Base-by-base conservation (phyloP, 2,113 vertebrate species). In the Acrocephalus arundinaceus region DNA sequence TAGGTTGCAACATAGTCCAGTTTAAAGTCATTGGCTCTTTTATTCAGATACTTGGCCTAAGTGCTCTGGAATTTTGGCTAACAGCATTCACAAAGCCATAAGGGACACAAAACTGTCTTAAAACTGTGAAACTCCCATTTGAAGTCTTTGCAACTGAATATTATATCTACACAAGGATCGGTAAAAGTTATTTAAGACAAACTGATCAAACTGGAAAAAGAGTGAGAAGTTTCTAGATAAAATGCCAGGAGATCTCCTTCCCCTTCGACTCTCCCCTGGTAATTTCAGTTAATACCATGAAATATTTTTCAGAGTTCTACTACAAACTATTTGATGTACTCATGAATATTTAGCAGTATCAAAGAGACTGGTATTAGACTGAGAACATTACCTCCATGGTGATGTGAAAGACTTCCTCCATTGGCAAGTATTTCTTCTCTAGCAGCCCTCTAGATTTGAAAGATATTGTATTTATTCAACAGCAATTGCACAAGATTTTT, bases 371-470 rank as follows among this genome's bases (percentile, higher is more conserved):
- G 87, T 66, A 85, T 85, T 90, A 92, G 68, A 89, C 67, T 55
- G 45, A 70, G 62, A 97, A 94, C 41, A 91, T 94, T 99, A 99
- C 99, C 99, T 99, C 99, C 99, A 35, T 99, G 99, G 88, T 99
- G 99, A 98, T 99, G 99, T 82, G 99, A 99, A 95, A 99, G 98
- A 92, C 99, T 99, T 93, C 99, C 99, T 97, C 99, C 99, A 85
- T 99, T 99, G 95, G 99, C 99, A 94, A 99, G 98, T 95, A 99
- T 99, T 98, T 99, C 99, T 78, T 99, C 99, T 98, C 99, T 98
- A 96, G 99, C 99, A 96, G 99, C 98, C 95, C 98, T 98, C 99
- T 99, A 97, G 93, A 97, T 97, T 81, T 81, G 48, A 97, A 94
- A 92, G 90, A 96, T 4, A 87, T 63, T 22, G 67, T 65, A 83